Evolutionary conservation across 2,888 invertebrate species (phyloP), one percentile per base, ranked within the genome.

Genomic region (Andrena haemorrhoa): DNA sequence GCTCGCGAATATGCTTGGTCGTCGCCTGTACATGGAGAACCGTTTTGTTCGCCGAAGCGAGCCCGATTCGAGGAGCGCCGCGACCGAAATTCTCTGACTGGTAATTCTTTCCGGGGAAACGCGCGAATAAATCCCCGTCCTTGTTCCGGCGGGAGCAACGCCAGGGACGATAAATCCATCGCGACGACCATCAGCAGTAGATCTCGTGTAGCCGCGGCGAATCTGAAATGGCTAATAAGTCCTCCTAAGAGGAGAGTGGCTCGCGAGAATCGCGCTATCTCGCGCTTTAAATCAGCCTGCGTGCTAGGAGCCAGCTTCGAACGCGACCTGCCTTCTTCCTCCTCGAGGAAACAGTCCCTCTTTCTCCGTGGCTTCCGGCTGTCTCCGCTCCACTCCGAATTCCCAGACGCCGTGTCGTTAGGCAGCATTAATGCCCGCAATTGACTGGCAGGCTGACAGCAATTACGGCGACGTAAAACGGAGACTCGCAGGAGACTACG

Each of bases 361-460:
- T 23, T 20, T 56, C 31, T 20, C 29, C n/a, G 16, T 23, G 41
- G 51, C 26, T 56, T 31, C 51, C 29, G 10, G 41, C 29, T 31
- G 63, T 12, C 60, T 49, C 60, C 10, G 35, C n/a, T 10, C 8
- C 29, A 0, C 60, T 49, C 75, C 60, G 79, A 83, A 83, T 87
- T 87, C 88, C 83, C 86, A 85, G 88, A 85, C 85, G 79, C 64
- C 69, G 75, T 75, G 77, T 73, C 66, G 81, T 80, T 82, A 77
- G 47, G 63, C 75, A 51, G 66, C 76, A 79, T 82, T 86, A 85
- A 88, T 86, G 79, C 72, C 61, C 79, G 51, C 82, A 79, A 81
- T 79, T 75, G 75, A 79, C 63, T 51, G 73, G 71, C 64, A 75
- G 77, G 47, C 60, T 68, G 75, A 76, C 78, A 60, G 73, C 82